Evolutionary conservation across 1,140 invertebrate genomes (phyloP).

Genomic region (Drosophila subobscura): DNA sequence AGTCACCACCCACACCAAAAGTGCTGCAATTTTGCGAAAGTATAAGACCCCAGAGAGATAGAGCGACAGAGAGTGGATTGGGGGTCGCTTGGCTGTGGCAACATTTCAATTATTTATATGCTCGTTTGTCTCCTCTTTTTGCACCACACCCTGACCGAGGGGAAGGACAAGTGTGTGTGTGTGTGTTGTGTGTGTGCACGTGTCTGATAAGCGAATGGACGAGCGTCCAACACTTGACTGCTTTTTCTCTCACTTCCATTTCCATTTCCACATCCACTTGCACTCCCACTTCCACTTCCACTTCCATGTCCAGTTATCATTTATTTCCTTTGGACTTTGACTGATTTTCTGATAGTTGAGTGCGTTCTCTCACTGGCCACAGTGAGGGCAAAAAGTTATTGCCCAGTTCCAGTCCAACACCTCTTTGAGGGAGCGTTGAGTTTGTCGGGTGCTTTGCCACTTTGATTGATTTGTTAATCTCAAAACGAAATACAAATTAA

Average conservation of each 20-base stretch:
- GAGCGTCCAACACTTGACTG: slow-evolving; percentile 69
- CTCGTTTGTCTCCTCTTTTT: slow-evolving; percentile 60
- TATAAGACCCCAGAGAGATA: slow-evolving; percentile 21
- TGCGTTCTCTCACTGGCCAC: slow-evolving; percentile 22
- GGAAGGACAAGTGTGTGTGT: not conserved
- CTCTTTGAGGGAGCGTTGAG: slow-evolving; percentile 12
- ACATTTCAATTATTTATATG: slow-evolving; percentile 82
- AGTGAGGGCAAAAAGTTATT: slow-evolving; percentile 27
- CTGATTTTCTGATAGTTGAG: slow-evolving; percentile 70
- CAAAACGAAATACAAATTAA: slow-evolving; percentile 54
- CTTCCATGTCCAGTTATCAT: slow-evolving; percentile 57
- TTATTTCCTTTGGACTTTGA: slow-evolving; percentile 62
- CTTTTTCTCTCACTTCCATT: slow-evolving; percentile 1
- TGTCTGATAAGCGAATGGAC: slow-evolving; percentile 50
- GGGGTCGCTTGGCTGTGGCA: slow-evolving; percentile 37
- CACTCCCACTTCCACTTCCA: too few species aligned
- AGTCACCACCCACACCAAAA: slow-evolving; percentile 27
- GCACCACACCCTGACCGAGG: slow-evolving; percentile 6
- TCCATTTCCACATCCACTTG: not conserved
- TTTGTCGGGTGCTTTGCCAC: slow-evolving; percentile 4
- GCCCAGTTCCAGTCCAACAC: slow-evolving; percentile 42
- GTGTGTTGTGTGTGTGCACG: slow-evolving; percentile 55
- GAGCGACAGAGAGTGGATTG: not conserved
- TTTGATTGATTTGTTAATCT: slow-evolving; percentile 73
- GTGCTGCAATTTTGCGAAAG: slow-evolving; percentile 73